Evolutionary conservation across 2,888 invertebrate species (phyloP).

Genomic region (Pelosia muscerda): DNA sequence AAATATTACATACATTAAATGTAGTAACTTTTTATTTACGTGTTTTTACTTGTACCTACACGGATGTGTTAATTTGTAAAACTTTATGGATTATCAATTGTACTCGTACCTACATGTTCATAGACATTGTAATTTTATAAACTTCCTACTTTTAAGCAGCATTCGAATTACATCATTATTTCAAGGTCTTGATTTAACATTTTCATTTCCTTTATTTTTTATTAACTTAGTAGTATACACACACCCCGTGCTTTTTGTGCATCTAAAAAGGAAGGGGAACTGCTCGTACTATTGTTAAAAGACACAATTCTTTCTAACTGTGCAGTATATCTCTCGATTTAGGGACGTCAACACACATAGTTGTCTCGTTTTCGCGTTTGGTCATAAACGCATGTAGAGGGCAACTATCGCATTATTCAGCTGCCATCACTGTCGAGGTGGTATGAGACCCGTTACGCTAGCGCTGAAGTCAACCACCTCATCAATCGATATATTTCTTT

Average conservation of each 20-base stretch:
- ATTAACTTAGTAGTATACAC: neutral
- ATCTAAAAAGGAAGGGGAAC: neutral
- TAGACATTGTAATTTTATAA: neutral
- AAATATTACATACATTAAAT: neutral
- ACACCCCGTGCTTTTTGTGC: neutral
- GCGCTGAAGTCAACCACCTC: neutral
- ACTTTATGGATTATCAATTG: neutral
- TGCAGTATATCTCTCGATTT: neutral
- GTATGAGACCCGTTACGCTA: neutral
- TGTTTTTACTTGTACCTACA: too few relatives aligned
- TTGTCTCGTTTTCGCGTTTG: neutral
- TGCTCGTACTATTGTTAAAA: too few relatives aligned
- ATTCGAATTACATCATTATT: constrained; percentile 3
- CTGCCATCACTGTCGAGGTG: neutral
- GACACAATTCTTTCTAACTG: neutral
- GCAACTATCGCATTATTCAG: neutral
- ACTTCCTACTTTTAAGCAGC: neutral
- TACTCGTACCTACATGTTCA: neutral
- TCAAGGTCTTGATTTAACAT: neutral
- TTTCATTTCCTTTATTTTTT: neutral
- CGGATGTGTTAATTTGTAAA: neutral
- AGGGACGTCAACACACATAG: neutral
- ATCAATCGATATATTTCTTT: too few relatives aligned
- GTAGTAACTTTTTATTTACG: neutral
- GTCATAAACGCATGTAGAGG: neutral